These are phyloP conservation scores for Malthinus flaveolus DNA, from an alignment of 2,888 invertebrate genomes.

Conservation along the genomic window DNA sequence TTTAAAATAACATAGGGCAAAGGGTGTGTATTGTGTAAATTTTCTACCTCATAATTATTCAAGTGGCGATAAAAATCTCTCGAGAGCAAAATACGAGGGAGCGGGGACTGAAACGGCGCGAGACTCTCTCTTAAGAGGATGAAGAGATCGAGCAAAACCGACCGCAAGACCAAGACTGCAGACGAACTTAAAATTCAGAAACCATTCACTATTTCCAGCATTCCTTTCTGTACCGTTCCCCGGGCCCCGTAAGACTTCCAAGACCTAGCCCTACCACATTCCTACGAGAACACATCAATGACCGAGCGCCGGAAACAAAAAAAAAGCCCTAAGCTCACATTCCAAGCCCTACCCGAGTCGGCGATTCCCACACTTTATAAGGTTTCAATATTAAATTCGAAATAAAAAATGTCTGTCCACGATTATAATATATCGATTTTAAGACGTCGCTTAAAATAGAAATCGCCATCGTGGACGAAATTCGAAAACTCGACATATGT, in stretches of 20 bases:
- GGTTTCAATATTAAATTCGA: background rate
- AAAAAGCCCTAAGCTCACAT: constrained; percentile 41
- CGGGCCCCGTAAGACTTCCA: constrained; percentile 36
- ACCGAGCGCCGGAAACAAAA: constrained; percentile 53
- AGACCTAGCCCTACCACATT: constrained; percentile 54
- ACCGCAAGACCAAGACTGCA: constrained; percentile 23
- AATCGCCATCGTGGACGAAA: constrained; percentile 14
- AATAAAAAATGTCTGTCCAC: background rate
- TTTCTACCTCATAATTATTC: too few species aligned
- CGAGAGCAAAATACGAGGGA: too few species aligned
- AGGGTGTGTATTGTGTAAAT: too few species aligned
- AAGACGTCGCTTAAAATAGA: constrained; percentile 1
- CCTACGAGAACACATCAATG: constrained; percentile 57
- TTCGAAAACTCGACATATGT: constrained; percentile 21
- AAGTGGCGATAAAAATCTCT: too few species aligned
- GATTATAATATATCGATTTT: background rate
- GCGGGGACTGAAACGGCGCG: too few species aligned
- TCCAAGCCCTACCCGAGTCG: constrained; percentile 20
- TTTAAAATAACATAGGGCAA: background rate
- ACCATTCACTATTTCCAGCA: constrained; percentile 56
- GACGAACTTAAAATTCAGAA: constrained; percentile 36
- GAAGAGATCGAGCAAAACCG: background rate
- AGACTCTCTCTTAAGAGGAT: too few species aligned
- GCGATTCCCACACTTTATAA: background rate
- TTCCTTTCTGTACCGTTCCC: constrained; percentile 49